These are phyloP conservation scores for Nannoperca australis DNA, from an alignment of 2,797 vertebrate species.

Conservation along the genomic window DNA sequence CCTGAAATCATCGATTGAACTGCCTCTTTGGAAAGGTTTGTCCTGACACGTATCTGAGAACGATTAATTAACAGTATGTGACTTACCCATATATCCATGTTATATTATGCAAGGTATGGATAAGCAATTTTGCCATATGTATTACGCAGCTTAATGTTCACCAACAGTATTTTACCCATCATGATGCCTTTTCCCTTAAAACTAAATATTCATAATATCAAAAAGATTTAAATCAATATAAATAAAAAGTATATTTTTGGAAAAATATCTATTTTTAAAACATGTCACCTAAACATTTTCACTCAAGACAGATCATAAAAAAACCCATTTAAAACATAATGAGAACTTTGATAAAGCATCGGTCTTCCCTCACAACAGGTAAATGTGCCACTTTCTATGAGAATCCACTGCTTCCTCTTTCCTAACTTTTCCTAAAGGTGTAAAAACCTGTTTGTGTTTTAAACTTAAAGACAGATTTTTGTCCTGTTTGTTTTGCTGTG, in stretches of 20 bases:
- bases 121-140: slow-evolving; percentile 10
- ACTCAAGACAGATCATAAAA: not conserved
- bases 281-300: not conserved
- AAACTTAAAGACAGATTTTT: not conserved
- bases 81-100: not conserved
- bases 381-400: not conserved
- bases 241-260: slow-evolving; percentile 24
- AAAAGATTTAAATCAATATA: not conserved
- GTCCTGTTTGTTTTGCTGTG: not conserved
- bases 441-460: not conserved
- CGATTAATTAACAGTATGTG: not conserved
- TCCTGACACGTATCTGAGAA: not conserved
- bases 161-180: not conserved
- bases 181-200: not conserved
- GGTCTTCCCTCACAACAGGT: not conserved
- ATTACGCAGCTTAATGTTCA: not conserved
- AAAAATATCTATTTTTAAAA: slow-evolving; percentile 15
- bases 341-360: not conserved
- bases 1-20: too few species aligned
- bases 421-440: not conserved
- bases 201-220: slow-evolving; percentile 14
- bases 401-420: not conserved
- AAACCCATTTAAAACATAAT: not conserved
- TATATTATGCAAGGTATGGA: slow-evolving; percentile 27
- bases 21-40: not conserved